A percentile compares a stretch with the other conserved stretches of the same genome.
Conservation (phyloP, 1,140 invertebrate genomes). For the Drosophila ercepeae region DNA sequence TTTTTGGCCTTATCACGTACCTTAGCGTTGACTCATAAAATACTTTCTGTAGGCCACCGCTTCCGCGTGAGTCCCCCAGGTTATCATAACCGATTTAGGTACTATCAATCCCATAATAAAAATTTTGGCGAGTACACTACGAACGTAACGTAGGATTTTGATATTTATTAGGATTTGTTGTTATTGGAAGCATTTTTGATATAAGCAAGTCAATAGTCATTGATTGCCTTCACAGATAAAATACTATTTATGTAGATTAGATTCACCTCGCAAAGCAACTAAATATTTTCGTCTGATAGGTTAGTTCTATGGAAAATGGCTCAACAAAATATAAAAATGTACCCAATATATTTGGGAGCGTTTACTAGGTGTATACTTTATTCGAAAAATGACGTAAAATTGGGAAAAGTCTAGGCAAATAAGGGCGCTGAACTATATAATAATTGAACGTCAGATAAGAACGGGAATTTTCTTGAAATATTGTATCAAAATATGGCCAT, state of each 20-base stretch:
- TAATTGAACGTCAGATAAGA: too few species aligned
- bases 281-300: conserved; percentile 4
- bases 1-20: conserved; percentile 7
- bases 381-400: not conserved
- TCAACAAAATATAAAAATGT: conserved; percentile 6
- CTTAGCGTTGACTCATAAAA: conserved; percentile 14
- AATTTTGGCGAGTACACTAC: conserved; percentile 5
- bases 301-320: conserved; percentile 13
- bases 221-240: not conserved
- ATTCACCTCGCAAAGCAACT: not conserved
- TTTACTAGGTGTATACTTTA: not conserved
- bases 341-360: not conserved
- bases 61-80: conserved; percentile 53
- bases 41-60: not conserved
- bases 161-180: conserved; percentile 12
- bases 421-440: too few species aligned
- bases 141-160: conserved; percentile 9
- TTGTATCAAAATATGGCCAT: not conserved
- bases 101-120: conserved; percentile 23
- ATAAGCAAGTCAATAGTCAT: not conserved
- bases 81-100: conserved; percentile 35
- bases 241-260: not conserved
- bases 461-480: too few species aligned
- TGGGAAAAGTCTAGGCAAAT: too few species aligned
- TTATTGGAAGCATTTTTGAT: not conserved